phyloP scores from a whole-genome alignment of 37 sponge, comb jelly and placozoan species.

The Agelas oroides region DNA sequence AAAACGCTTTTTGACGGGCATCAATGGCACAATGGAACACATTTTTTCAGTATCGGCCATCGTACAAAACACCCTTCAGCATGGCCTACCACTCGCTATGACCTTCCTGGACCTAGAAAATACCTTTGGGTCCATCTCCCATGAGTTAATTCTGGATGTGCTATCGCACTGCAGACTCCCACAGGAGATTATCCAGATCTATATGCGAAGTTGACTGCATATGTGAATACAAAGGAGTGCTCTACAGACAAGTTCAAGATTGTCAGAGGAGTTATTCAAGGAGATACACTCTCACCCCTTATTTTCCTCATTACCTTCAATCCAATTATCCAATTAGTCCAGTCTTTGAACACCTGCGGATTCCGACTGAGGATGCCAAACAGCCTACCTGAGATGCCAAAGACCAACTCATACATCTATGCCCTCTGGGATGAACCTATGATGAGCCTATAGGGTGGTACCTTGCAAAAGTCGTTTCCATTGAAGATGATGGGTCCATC shows the following conservation, averaged over 20 bases:
- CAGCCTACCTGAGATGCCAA: background rate
- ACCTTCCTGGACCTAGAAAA: conserved; percentile 46
- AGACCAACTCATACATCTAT: background rate
- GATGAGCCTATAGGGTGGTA: background rate
- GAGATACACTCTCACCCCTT: background rate
- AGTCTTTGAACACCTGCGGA: background rate
- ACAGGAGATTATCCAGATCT: background rate
- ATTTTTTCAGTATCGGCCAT: conserved; percentile 35
- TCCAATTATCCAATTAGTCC: background rate
- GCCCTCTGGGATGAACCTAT: background rate
- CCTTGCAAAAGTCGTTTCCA: no score
- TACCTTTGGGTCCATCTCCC: conserved; percentile 52
- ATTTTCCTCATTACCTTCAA: background rate
- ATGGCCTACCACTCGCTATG: conserved; percentile 12
- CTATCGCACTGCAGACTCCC: conserved; percentile 14
- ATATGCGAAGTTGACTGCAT: conserved; percentile 19
- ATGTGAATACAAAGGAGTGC: conserved; percentile 23
- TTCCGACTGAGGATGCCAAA: background rate
- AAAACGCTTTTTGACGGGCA: background rate
- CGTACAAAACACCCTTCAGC: conserved; percentile 29
- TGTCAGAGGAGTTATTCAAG: background rate
- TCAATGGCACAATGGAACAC: conserved; percentile 47
- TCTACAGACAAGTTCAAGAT: background rate
- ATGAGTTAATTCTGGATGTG: background rate
- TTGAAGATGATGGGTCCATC: no score